phyloP scores from a whole-genome alignment of 92 coral and sea anemone genomes.

The Micromussa lordhowensis region DNA sequence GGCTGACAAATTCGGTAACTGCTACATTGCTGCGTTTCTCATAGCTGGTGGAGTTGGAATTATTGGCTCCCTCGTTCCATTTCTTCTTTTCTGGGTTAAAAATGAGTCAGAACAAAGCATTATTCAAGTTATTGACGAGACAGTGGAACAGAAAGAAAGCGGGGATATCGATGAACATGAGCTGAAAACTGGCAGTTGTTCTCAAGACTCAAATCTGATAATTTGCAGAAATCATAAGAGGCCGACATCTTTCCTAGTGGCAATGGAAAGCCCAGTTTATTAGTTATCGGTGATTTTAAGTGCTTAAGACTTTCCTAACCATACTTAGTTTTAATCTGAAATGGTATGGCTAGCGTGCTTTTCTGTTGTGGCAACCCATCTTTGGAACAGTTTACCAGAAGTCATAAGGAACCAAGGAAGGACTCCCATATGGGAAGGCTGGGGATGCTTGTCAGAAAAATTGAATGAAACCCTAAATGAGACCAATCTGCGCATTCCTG shows the following conservation, averaged over 20 bases:
- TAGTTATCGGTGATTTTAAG: not conserved
- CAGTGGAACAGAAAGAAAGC: not conserved
- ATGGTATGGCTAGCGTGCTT: too few species aligned
- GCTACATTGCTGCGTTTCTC: constrained; percentile 42
- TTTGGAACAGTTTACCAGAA: too few species aligned
- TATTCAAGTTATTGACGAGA: not conserved
- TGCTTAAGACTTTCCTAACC: too few species aligned
- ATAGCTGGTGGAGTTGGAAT: constrained; percentile 38
- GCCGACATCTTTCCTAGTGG: not conserved
- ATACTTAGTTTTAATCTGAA: too few species aligned
- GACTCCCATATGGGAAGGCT: too few species aligned
- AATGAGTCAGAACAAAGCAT: not conserved
- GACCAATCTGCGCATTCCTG: too few species aligned
- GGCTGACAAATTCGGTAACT: constrained; percentile 24
- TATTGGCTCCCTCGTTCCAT: constrained; percentile 25
- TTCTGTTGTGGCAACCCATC: too few species aligned
- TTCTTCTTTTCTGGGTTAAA: not conserved
- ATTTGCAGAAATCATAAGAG: not conserved
- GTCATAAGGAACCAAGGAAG: too few species aligned
- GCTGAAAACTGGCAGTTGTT: not conserved
- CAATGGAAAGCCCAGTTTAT: constrained; percentile 1
- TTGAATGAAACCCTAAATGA: too few species aligned
- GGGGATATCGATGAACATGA: not conserved
- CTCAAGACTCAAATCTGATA: not conserved
- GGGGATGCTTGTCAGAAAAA: too few species aligned